Conservation (phyloP, 1,140 invertebrate species). For the Steinernema feltiae region DNA sequence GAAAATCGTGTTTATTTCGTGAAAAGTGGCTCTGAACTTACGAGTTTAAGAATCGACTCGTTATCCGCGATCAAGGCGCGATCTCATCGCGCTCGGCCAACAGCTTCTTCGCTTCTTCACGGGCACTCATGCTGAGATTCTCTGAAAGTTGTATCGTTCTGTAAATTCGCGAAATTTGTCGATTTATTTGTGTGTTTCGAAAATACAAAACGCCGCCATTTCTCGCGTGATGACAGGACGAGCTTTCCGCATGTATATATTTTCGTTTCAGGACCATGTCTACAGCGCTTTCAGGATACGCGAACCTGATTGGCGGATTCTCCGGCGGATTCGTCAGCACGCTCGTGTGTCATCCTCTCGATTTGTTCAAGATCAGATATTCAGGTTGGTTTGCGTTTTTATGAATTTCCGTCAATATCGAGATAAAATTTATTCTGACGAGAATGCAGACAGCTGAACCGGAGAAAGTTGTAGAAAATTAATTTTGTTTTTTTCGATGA, state of each 20-base stretch:
- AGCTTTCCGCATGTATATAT: too few relatives aligned
- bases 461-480: too few relatives aligned
- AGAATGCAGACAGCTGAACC: too few relatives aligned
- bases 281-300: constrained; percentile 63
- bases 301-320: constrained; percentile 86
- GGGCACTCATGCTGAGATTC: background rate
- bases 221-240: too few relatives aligned
- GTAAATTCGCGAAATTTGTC: too few relatives aligned
- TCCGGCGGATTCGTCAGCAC: constrained; percentile 89
- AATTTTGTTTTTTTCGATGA: too few relatives aligned
- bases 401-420: constrained; percentile 18
- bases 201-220: too few relatives aligned
- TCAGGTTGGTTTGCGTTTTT: constrained; percentile 18
- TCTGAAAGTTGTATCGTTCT: background rate
- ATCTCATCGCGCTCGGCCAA: too few relatives aligned
- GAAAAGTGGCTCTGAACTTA: constrained; percentile 21
- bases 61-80: constrained; percentile 27
- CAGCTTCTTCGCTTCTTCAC: constrained; percentile 23
- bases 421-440: too few relatives aligned
- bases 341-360: constrained; percentile 69
- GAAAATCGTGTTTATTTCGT: too few relatives aligned
- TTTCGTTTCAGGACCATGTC: constrained; percentile 28
- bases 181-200: too few relatives aligned
- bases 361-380: constrained; percentile 93
- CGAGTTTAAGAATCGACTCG: constrained; percentile 25